Percentiles rank a stretch among this genome's conserved stretches.
phyloP scores from a whole-genome alignment of 1,140 invertebrate genomes.

The Calephelis virginiensis region DNA sequence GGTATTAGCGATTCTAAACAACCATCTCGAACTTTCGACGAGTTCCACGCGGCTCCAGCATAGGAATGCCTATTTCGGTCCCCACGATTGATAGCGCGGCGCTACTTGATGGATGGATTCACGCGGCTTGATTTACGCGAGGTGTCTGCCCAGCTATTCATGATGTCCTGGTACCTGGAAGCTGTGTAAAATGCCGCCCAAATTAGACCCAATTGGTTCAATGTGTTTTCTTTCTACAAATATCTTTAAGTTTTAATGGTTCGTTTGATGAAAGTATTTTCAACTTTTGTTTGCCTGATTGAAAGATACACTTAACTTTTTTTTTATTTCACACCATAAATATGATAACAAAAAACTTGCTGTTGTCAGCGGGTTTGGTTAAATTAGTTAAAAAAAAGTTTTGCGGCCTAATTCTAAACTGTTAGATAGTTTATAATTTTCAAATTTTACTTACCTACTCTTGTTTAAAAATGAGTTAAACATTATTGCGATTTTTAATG shows the following conservation, averaged over 20 bases:
- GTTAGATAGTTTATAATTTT: too few relatives aligned
- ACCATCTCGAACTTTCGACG: slow-evolving; percentile 11
- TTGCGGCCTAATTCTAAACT: too few relatives aligned
- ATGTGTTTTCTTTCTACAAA: slow-evolving; percentile 14
- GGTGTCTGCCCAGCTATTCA: slow-evolving; percentile 47
- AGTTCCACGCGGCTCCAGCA: slow-evolving; percentile 24
- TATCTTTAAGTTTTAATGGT: slow-evolving; percentile 1
- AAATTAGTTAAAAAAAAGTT: too few relatives aligned
- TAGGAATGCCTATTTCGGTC: slow-evolving; percentile 58
- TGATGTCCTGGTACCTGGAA: slow-evolving; percentile 53
- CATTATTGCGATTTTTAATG: too few relatives aligned
- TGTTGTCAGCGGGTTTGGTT: neutral
- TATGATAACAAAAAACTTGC: neutral
- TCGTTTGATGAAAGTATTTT: slow-evolving; percentile 10
- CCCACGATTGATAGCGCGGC: slow-evolving; percentile 56
- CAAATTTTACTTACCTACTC: too few relatives aligned
- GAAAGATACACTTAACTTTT: neutral
- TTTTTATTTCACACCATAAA: neutral
- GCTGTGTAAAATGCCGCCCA: slow-evolving; percentile 29
- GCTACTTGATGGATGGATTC: slow-evolving; percentile 62
- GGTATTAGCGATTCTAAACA: slow-evolving; percentile 20
- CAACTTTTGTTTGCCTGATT: neutral
- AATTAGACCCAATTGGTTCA: slow-evolving; percentile 28
- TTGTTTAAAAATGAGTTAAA: too few relatives aligned
- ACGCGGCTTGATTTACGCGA: slow-evolving; percentile 63